phyloP scores from a whole-genome alignment of 2,797 vertebrate species.

The Peromyscus attwateri region DNA sequence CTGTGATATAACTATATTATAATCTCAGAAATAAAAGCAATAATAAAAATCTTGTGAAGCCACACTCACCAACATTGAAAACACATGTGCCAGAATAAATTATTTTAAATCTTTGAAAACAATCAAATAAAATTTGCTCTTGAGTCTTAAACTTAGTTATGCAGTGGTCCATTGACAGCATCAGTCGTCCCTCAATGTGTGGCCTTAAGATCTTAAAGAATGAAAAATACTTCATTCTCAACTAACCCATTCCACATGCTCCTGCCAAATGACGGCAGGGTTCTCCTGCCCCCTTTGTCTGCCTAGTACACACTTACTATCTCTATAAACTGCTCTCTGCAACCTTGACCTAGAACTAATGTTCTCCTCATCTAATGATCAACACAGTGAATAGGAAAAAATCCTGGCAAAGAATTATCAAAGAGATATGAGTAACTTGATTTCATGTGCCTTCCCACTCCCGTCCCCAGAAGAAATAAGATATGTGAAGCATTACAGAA shows the following conservation, averaged over 20 bases:
- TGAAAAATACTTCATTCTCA: conserved; percentile 51
- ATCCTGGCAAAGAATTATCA: not conserved
- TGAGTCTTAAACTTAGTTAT: conserved; percentile 49
- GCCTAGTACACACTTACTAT: not conserved
- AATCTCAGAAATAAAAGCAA: conserved; percentile 9
- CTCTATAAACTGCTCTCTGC: not conserved
- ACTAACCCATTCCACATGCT: conserved; percentile 21
- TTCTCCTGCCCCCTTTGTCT: not conserved
- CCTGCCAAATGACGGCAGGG: not conserved
- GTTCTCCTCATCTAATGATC: not conserved
- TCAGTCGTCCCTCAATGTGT: not conserved
- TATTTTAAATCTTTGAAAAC: conserved; percentile 42
- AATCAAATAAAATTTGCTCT: conserved; percentile 13
- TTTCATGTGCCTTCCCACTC: not conserved
- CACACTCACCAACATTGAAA: not conserved
- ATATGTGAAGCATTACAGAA: not conserved
- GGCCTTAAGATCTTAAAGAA: conserved; percentile 3
- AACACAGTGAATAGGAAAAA: not conserved
- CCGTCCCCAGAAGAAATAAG: not conserved
- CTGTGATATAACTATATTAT: not conserved
- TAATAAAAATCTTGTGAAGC: not conserved
- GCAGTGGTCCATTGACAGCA: not conserved
- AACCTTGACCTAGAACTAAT: not conserved
- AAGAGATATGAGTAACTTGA: not conserved
- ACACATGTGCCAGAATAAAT: conserved; percentile 5